Base-by-base conservation (phyloP, 2,888 invertebrate species). In the Lucinisca nassula region DNA sequence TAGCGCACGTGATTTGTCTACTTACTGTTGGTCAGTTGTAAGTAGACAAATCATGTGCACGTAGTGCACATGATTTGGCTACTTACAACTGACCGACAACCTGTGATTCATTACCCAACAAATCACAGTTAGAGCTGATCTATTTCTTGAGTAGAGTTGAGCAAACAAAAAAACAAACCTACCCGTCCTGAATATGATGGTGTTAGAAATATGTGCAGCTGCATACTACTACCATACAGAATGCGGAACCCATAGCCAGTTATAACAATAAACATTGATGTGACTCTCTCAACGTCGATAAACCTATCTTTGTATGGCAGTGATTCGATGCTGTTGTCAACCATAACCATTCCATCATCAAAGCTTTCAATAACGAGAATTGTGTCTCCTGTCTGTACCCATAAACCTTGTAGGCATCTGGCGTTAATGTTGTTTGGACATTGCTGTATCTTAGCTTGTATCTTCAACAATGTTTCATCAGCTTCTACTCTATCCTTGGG, bases 211-310 rank as follows among this genome's bases (percentile, higher is more conserved):
- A 91, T 73, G 45, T 89, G 87, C 0, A 92, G n/a, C 17, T 83
- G 61, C 49, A 84, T 81, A 24, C 35, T 58, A 14, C 58, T 72
- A 55, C 89, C 90, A 61, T 82, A 88, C 17, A 87, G 32, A 27
- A 95, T 81, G 30, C 84, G 72, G 82, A 93, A 92, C 8, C 93
- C 94, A 77, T 92, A 91, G 8, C 90, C 94, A 55, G 80, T 79
- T 21, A 93, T 85, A 73, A 90, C 61, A 21, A 79, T 80, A 76
- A 92, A 92, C 35, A 88, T 70, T 4, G 91, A 90, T 0, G 93
- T 93, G 0, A 89, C 90, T 38, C 84, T 61, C 79, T 92, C 93
- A 14, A 94, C 85, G 76, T 93, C 89, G 35, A 94, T 37, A 30
- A 79, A 49, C n/a, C 55, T 55, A 37, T 74, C 55, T 24, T 75